Evolutionary conservation across 2,888 invertebrate genomes (phyloP).

Genomic region (Zygogramma bicolorata): DNA sequence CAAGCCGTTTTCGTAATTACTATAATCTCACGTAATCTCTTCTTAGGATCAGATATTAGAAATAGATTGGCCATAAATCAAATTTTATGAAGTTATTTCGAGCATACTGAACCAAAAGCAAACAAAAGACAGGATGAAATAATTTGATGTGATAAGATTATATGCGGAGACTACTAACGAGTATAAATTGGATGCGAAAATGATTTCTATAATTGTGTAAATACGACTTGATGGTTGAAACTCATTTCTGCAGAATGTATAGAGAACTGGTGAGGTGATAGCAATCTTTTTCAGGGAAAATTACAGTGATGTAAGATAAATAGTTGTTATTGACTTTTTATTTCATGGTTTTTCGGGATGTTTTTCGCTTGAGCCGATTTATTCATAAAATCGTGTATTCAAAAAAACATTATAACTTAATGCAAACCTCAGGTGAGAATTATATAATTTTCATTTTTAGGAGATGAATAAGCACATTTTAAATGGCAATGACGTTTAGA

Average conservation of each 20-base stretch:
- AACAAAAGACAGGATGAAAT: conserved; percentile 27
- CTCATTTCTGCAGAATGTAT: not conserved
- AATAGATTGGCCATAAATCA: conserved; percentile 42
- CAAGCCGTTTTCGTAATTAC: conserved; percentile 34
- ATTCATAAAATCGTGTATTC: not conserved
- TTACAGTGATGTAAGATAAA: not conserved
- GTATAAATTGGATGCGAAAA: conserved; percentile 16
- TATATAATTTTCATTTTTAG: no score
- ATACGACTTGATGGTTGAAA: not conserved
- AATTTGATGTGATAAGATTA: conserved; percentile 37
- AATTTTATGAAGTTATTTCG: conserved; percentile 40
- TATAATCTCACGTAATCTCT: conserved; percentile 38
- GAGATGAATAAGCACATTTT: no score
- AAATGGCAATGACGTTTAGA: no score
- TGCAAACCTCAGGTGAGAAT: no score
- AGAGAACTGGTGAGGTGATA: not conserved
- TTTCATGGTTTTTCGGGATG: not conserved
- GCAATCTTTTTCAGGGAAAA: not conserved
- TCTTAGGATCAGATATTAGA: conserved; percentile 39
- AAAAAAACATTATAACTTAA: not conserved
- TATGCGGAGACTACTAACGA: conserved; percentile 27
- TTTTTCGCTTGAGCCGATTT: not conserved
- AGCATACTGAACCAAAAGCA: conserved; percentile 29
- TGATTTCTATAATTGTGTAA: not conserved
- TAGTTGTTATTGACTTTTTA: not conserved